Evolutionary conservation across 2,113 vertebrate genomes (phyloP), one percentile per base, ranked within the genome.

Genomic region (Myiagra hebetior): DNA sequence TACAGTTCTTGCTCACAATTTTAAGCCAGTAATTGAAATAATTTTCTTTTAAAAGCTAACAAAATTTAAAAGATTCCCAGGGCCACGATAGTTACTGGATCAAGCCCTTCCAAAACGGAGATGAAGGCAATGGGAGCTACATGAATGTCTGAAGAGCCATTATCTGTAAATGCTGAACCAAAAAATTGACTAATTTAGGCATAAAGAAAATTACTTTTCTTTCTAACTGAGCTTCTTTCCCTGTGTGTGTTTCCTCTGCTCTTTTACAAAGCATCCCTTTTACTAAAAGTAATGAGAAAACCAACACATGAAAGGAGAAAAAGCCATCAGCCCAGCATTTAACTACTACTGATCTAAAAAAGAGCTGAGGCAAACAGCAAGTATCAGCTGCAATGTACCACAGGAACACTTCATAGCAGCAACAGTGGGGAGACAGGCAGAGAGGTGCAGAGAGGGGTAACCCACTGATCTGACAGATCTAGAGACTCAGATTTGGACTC

Each of bases 401-500:
- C 55, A 83, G 91, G 75, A 83, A 37, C 20, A 83, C 65, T 88
- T 75, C 86, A 96, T 37, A 47, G 64, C 69, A 92, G 59, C 63
- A 68, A 44, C 37, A 93, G n/a, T 16, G 44, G 74, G 31, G 21
- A 67, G 18, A 70, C 39, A 56, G 33, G 62, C 59, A 92, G 26
- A 35, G 18, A 87, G 46, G 37, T 70, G 67, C 24, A 52, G 26
- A 85, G 72, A 96, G 37, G 37, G 44, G 37, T 46, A 95, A 97
- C 78, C 92, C 91, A 97, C 91, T 96, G 96, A 96, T 96, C 68
- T 10, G 79, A 93, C 87, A 95, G 65, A 88, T 94, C 93, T 91
- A 95, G 91, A 97, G 88, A 95, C 87, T 96, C 95, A 70, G 96
- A 94, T 52, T 92, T 35, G 72, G 95, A 95, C 65, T 94, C 95